Evolutionary conservation across 2,797 vertebrate genomes (phyloP), one percentile per base, ranked within the genome.

Genomic region (Chaetophractus vellerosus): DNA sequence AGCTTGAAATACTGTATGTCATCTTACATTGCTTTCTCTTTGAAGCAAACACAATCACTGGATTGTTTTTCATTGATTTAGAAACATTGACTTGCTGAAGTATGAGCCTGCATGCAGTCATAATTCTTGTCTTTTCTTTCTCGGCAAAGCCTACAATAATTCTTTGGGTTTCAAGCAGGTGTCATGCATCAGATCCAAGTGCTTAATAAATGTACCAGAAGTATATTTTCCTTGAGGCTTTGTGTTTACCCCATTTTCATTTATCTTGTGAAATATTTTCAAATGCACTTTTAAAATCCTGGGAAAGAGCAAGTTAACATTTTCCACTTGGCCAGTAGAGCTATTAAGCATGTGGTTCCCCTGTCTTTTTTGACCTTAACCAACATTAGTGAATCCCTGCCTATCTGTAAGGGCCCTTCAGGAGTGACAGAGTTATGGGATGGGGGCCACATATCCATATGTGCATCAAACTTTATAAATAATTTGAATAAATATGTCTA

Each of bases 1-100:
- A 97, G 94, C 96, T 96, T 97, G 95, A 96, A 93, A 95, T 96
- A 95, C 92, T 97, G 81, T 96, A 94, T 97, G 95, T 90, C 92
- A 95, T 95, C 94, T 91, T 96, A 82, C 94, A 93, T 95, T 97
- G 92, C 97, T 95, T 96, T 97, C 82, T 89, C 88, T 96, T 96
- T 92, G 95, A 96, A 96, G 91, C 95, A 97, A 96, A 97, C 93
- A 96, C 91, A 97, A 96, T 97, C 89, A 91, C 76, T 96, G 93
- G 94, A 94, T 97, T 97, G 93, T 95, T 97, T 97, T 96, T 94
- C 92, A 97, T 96, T 94, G 97, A 96, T 97, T 97, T 97, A 86
- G 95, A 97, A 97, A 97, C 92, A 96, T 88, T 96, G 96, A 97
- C 94, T 96, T 92, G 87, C 61, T 96, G 91, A 97, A 96, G 94